phyloP scores from a whole-genome alignment of 1,140 invertebrate species.

The Zeugodacus cucurbitae region DNA sequence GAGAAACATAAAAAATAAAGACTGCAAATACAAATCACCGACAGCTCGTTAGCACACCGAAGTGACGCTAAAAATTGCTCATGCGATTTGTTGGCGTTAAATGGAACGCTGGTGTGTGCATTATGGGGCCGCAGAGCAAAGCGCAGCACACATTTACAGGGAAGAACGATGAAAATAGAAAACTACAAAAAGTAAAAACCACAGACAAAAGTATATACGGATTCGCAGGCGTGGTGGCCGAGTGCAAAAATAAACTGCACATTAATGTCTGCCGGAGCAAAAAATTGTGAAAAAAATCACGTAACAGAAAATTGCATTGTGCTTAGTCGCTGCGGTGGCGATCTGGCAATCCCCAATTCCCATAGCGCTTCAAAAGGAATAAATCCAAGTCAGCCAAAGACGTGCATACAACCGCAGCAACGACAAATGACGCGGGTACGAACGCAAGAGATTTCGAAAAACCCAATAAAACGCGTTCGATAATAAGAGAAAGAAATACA shows the following conservation, averaged over 20 bases:
- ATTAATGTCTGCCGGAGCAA: neutral
- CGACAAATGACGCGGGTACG: neutral
- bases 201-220: neutral
- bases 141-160: too few relatives aligned
- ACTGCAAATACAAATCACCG: neutral
- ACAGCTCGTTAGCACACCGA: neutral
- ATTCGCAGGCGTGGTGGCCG: neutral
- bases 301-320: neutral
- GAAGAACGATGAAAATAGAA: neutral
- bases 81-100: slow-evolving; percentile 25
- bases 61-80: neutral
- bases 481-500: neutral
- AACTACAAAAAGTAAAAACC: neutral
- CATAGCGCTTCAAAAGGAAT: neutral
- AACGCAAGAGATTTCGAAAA: too few relatives aligned
- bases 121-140: neutral
- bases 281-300: neutral
- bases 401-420: neutral
- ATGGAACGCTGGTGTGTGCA: neutral
- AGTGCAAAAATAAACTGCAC: slow-evolving; percentile 21
- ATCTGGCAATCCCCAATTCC: neutral
- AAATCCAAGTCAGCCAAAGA: neutral
- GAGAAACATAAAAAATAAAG: neutral
- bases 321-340: neutral
- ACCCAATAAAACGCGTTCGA: neutral